phyloP scores from a whole-genome alignment of 2,113 vertebrate species.

The Tricholaema leucomelas region DNA sequence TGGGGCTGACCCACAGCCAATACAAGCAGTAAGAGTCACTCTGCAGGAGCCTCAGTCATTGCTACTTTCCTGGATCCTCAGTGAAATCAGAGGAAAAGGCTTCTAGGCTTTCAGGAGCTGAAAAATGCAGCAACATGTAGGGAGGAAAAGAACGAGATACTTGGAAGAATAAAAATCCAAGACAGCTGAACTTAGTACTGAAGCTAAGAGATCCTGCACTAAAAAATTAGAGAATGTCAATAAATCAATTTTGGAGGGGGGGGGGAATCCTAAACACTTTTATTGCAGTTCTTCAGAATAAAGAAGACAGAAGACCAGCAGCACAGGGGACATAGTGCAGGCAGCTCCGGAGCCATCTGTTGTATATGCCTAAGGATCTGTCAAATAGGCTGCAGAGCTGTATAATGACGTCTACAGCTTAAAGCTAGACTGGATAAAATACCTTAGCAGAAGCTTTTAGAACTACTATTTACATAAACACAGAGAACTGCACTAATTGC shows the following conservation, averaged over 20 bases:
- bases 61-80: background rate
- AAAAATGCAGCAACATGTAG: accelerated
- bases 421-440: background rate
- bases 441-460: background rate
- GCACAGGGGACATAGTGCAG: background rate
- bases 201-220: background rate
- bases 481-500: background rate
- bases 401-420: background rate
- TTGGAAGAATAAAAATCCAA: background rate
- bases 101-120: background rate
- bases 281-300: background rate
- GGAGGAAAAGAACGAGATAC: background rate
- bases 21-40: background rate
- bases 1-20: background rate
- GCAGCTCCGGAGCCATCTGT: background rate
- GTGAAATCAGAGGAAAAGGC: background rate
- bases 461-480: background rate
- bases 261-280: background rate
- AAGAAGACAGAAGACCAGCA: background rate
- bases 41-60: background rate
- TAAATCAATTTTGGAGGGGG: background rate
- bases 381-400: background rate
- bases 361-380: background rate
- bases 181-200: background rate
- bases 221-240: background rate